phyloP scores from a whole-genome alignment of 1,140 invertebrate species.

The Solenopsis invicta region DNA sequence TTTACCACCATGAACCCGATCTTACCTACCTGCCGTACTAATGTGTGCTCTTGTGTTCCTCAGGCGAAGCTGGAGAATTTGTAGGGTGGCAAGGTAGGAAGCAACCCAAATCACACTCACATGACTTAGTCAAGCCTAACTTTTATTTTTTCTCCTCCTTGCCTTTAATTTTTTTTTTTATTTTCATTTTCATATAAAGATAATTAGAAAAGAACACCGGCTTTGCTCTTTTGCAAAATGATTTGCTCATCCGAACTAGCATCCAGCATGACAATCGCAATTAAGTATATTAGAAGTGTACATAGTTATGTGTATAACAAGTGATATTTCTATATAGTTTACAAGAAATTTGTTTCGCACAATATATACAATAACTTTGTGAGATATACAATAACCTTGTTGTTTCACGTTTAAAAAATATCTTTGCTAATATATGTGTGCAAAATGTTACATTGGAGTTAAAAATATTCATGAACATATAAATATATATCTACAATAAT shows the following conservation, averaged over 20 bases:
- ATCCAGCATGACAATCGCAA: conserved; percentile 72
- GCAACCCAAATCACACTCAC: conserved; percentile 87
- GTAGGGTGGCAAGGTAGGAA: conserved; percentile 94
- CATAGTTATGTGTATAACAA: conserved; percentile 1
- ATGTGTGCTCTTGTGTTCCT: conserved; percentile 88
- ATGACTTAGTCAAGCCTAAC: conserved; percentile 83
- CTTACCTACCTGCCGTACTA: conserved; percentile 88
- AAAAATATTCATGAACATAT: not conserved
- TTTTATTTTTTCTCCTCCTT: conserved; percentile 76
- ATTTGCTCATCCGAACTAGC: conserved; percentile 70
- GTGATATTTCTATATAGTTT: conserved; percentile 4
- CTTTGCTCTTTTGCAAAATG: conserved; percentile 75
- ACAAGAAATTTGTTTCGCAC: not conserved
- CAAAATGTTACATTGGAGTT: not conserved
- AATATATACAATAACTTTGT: conserved; percentile 33
- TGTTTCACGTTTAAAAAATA: not conserved
- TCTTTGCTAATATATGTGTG: not conserved
- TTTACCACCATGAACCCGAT: conserved; percentile 86
- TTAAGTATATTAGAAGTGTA: conserved; percentile 40
- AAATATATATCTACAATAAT: not conserved
- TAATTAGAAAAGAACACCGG: conserved; percentile 77
- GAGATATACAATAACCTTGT: not conserved
- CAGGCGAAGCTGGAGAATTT: conserved; percentile 94
- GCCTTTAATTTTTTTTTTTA: conserved; percentile 75
- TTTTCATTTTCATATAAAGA: conserved; percentile 68